A percentile compares a stretch with the other conserved stretches of the same genome.
Conservation (phyloP, 2,888 invertebrate species). For the Tricholauxania praeusta region DNA sequence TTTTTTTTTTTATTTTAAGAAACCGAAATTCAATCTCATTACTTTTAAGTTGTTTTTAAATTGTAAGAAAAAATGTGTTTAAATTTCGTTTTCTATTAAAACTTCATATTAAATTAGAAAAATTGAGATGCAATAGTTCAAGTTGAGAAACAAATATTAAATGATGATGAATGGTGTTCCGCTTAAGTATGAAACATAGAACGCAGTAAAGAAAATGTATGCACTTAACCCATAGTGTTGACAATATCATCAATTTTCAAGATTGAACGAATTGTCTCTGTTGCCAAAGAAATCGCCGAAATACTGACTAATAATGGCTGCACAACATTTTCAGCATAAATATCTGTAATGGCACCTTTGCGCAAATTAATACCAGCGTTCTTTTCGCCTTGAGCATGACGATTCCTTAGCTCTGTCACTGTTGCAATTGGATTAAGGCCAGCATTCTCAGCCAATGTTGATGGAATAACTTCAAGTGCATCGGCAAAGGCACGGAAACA, state of each 20-base stretch:
- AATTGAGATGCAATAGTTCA: neutral
- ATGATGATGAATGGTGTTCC: conserved; percentile 46
- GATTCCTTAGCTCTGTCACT: conserved; percentile 94
- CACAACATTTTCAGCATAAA: conserved; percentile 95
- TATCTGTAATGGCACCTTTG: conserved; percentile 96
- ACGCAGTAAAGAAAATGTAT: conserved; percentile 20
- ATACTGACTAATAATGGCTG: conserved; percentile 96
- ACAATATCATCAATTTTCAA: conserved; percentile 99
- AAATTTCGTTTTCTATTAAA: neutral
- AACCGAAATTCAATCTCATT: conserved; percentile 10
- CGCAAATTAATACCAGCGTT: conserved; percentile 97
- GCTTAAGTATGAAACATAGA: conserved; percentile 43
- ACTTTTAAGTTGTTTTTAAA: conserved; percentile 13
- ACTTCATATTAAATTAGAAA: conserved; percentile 1
- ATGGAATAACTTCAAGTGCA: conserved; percentile 94
- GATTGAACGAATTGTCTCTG: conserved; percentile 97
- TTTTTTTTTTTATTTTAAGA: conserved; percentile 34
- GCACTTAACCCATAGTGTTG: conserved; percentile 59
- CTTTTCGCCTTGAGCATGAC: conserved; percentile 88
- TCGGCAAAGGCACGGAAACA: conserved; percentile 96
- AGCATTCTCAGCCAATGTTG: conserved; percentile 88
- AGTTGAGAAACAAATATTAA: conserved; percentile 17
- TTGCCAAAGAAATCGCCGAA: conserved; percentile 92
- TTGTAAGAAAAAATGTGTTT: neutral
- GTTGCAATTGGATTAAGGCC: conserved; percentile 94